A percentile compares a stretch with the other conserved stretches of the same genome.
These are phyloP conservation scores for Oceanodroma tethys DNA, from an alignment of 2,113 vertebrate genomes.

Conservation along the genomic window DNA sequence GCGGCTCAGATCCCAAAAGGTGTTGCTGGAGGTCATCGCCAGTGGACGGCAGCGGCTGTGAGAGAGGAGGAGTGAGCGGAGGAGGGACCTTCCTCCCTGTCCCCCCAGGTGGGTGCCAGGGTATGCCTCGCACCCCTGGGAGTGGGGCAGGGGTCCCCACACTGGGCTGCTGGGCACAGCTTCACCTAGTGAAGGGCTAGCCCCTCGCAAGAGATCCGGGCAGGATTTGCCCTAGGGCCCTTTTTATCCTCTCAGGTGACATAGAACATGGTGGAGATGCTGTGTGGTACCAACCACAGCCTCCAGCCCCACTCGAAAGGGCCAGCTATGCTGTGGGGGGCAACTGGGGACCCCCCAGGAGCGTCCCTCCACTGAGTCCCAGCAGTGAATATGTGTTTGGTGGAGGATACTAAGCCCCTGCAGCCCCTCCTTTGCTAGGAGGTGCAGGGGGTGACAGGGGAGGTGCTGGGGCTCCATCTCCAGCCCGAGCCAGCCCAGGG, in stretches of 20 bases:
- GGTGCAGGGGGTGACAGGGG: neutral
- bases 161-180: neutral
- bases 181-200: neutral
- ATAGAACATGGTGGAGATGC: neutral
- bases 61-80: neutral
- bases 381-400: neutral
- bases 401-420: neutral
- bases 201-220: neutral
- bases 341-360: neutral
- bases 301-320: neutral
- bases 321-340: neutral
- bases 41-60: slow-evolving; percentile 77
- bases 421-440: neutral
- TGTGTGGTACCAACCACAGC: neutral
- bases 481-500: neutral
- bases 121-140: neutral
- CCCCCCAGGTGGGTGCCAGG: neutral
- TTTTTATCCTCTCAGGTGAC: neutral
- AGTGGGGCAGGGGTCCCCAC: neutral
- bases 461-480: neutral
- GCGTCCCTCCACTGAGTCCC: neutral
- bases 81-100: neutral
- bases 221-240: neutral
- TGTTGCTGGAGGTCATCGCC: slow-evolving; percentile 75
- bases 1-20: slow-evolving; percentile 38